Evolutionary conservation across 2,888 invertebrate genomes (phyloP).

Genomic region (Drosophila leonis): DNA sequence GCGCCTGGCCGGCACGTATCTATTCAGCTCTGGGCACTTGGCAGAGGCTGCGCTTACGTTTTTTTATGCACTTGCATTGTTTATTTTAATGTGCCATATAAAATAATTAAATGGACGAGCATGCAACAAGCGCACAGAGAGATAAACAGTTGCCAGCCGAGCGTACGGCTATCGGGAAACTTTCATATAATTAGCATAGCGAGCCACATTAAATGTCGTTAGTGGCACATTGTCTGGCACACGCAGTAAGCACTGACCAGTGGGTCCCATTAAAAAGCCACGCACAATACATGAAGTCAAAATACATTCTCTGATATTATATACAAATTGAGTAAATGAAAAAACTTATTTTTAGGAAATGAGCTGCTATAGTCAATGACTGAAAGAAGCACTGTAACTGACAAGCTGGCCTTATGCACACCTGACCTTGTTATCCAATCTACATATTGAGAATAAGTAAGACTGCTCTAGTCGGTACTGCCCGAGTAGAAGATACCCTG

Average conservation of each 20-base stretch:
- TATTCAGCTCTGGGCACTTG: slow-evolving; percentile 27
- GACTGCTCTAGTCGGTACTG: no score
- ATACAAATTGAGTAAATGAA: not conserved
- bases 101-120: slow-evolving; percentile 72
- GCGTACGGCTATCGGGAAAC: slow-evolving; percentile 7
- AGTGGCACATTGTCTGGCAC: slow-evolving; percentile 52
- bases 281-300: slow-evolving; percentile 26
- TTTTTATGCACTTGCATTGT: slow-evolving; percentile 42
- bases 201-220: slow-evolving; percentile 61
- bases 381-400: not conserved
- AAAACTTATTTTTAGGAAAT: not conserved
- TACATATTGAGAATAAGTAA: no score
- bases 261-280: slow-evolving; percentile 36
- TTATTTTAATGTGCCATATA: slow-evolving; percentile 74
- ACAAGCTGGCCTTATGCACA: not conserved
- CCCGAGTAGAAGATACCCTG: no score
- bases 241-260: slow-evolving; percentile 31
- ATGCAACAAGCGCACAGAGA: slow-evolving; percentile 63
- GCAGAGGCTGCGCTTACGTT: slow-evolving; percentile 27
- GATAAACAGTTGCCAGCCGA: slow-evolving; percentile 32
- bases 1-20: not conserved
- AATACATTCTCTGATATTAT: not conserved
- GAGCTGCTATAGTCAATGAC: not conserved
- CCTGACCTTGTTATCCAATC: not conserved
- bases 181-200: slow-evolving; percentile 65